Base-by-base conservation (phyloP, 2,113 vertebrate species). In the Pterocles burchelli region DNA sequence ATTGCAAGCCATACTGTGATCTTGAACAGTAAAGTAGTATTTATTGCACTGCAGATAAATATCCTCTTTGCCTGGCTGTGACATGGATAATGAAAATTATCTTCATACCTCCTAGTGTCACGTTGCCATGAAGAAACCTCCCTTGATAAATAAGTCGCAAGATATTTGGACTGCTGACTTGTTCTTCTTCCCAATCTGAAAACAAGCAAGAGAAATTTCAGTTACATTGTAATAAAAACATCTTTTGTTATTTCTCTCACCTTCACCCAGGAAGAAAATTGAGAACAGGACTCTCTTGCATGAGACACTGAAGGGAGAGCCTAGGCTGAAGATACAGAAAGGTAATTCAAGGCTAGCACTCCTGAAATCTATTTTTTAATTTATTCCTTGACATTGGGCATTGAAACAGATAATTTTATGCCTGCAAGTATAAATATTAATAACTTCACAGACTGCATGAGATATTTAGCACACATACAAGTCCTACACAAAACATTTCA, bases 111-210 rank as follows among this genome's bases (percentile, higher is more conserved):
- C 99, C 99, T 98, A 99, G 97, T 92, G 99, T 99, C 96, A 99
- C 99, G 85, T 99, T 99, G 98, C 99, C 99, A 62, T 99, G 99
- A 93, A 99, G 98, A 98, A 99, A 99, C 67, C 99, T 98, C 93
- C 99, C 99, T 98, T 99, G 99, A 98, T 99, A 99, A 98, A 99
- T 99, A 97, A 99, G 99, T 91, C 99, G 97, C 91, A 99, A 98
- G 97, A 99, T 99, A 97, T 98, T 99, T 84, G 99, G 99, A 98
- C 99, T 99, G 98, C 99, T 99, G 97, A 99, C 99, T 96, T 99
- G 99, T 65, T 99, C 99, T 97, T 99, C 99, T 97, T 99, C 99
- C 99, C 99, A 99, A 83, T 99, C 99, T 99, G 96, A 88, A 98
- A 65, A 98, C 85, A 89, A 92, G 48, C 0, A 25, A 97, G 51